Evolutionary conservation across 2,113 vertebrate genomes (phyloP), one percentile per base, ranked within the genome.

Genomic region (Engystomops pustulosus): DNA sequence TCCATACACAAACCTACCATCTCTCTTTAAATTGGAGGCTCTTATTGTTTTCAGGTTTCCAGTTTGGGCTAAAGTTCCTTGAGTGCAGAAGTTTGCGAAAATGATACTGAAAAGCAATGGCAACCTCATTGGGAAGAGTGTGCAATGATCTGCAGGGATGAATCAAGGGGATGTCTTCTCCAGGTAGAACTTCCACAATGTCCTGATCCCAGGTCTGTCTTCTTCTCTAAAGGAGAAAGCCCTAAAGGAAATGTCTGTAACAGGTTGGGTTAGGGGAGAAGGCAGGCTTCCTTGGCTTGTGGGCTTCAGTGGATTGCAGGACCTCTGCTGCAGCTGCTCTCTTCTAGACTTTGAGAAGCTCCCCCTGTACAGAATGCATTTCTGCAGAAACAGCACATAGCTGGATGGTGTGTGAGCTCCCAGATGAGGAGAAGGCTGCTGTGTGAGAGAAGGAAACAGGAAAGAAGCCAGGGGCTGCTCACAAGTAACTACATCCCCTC

Each of bases 21-120:
- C 93, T 85, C 94, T 79, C 87, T 91, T 90, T 79, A 92, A 80
- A 36, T 91, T 92, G 8, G 93, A 89, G 41, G 92, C 91, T 85
- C 94, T 90, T 85, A 94, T 67, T 77, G 91, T 89, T 91, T 88
- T 93, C 85, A 93, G 88, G 86, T 93, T 92, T 90, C 91, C 91
- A 85, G 91, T 88, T 88, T 94, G 94, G 76, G 90, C 90, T 34
- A 88, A 87, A 84, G 88, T 81, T 89, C 90, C 91, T 86, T 89
- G 91, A 23, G 86, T 91, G 88, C 91, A 92, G 81, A 94, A 90
- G 93, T 93, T 92, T 58, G 89, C 89, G 32, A 90, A 87, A 82
- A 90, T 86, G 83, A 91, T 83, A 79, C 89, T 90, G 87, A 95
- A 84, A 75, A 92, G 88, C 88, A 90, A 72, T 78, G 92, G 85